Conservation (phyloP, 1,140 invertebrate genomes). For the Apocrypta bakeri region DNA sequence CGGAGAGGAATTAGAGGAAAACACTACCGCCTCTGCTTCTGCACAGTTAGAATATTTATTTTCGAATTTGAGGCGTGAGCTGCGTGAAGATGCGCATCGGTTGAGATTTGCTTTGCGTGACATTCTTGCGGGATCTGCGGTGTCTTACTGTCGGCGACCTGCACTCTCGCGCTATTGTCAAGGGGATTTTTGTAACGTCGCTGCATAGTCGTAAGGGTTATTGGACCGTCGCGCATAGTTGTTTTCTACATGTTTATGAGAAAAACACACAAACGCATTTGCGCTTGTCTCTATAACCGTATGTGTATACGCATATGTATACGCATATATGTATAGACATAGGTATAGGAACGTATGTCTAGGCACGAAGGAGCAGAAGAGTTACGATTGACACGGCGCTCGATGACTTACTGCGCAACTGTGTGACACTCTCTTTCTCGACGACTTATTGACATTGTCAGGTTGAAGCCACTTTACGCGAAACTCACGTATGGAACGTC, state of each 20-base stretch:
- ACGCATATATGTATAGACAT: not conserved
- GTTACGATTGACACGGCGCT: not conserved
- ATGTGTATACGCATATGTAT: no score
- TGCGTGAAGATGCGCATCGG: slow-evolving; percentile 12
- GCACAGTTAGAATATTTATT: slow-evolving; percentile 37
- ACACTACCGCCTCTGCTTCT: not conserved
- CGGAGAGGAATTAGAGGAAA: not conserved
- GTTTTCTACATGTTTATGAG: not conserved
- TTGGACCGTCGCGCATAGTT: not conserved
- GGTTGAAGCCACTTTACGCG: not conserved
- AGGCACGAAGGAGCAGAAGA: not conserved
- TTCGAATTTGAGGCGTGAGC: slow-evolving; percentile 21
- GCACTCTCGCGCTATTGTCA: no score
- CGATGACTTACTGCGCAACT: not conserved
- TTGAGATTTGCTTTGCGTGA: not conserved
- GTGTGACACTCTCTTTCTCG: not conserved
- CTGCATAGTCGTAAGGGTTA: no score
- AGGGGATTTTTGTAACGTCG: no score
- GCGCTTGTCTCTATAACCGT: no score
- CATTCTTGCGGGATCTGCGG: slow-evolving; percentile 9
- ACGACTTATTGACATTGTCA: not conserved
- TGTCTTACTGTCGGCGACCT: not conserved
- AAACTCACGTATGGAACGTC: no score
- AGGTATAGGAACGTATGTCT: no score
- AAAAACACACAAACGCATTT: not conserved